These are phyloP conservation scores for Drosophila prolongata DNA, from an alignment of 2,888 invertebrate genomes.

Conservation along the genomic window DNA sequence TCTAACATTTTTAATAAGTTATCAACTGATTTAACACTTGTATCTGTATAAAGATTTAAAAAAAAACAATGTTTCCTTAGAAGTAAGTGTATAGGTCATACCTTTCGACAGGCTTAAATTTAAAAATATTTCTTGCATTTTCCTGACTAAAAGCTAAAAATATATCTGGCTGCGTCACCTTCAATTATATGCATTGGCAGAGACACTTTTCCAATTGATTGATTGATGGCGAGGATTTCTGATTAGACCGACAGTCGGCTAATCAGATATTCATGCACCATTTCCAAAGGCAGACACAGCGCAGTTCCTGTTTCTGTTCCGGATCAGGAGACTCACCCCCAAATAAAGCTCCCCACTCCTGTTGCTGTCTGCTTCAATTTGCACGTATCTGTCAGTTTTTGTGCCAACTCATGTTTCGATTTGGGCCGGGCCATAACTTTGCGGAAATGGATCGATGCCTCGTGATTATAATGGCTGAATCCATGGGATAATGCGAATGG, in stretches of 20 bases:
- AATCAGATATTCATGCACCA: constrained; percentile 76
- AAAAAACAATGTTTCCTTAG: background rate
- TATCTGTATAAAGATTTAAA: too few relatives aligned
- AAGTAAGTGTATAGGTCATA: too few relatives aligned
- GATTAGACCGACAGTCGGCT: constrained; percentile 59
- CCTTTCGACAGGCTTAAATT: background rate
- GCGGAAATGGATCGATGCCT: constrained; percentile 55
- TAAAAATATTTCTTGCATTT: background rate
- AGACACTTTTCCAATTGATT: constrained; percentile 77
- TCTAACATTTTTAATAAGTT: too few relatives aligned
- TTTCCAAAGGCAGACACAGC: constrained; percentile 49
- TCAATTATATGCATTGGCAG: constrained; percentile 56
- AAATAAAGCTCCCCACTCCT: constrained; percentile 2
- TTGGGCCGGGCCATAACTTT: constrained; percentile 45
- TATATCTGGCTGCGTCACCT: constrained; percentile 28
- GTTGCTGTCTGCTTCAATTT: constrained; percentile 68
- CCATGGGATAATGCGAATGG: constrained; percentile 32
- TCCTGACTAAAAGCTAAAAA: background rate
- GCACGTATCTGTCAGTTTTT: constrained; percentile 53
- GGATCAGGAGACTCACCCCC: constrained; percentile 17
- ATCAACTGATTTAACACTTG: too few relatives aligned
- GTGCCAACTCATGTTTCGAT: constrained; percentile 53
- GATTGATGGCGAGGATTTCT: constrained; percentile 68
- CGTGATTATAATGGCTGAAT: constrained; percentile 31
- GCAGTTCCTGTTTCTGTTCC: constrained; percentile 45